Percentiles rank a stretch among this genome's conserved stretches.
These are phyloP conservation scores for Galerucella pusilla DNA, from an alignment of 2,888 invertebrate species.

Conservation along the genomic window DNA sequence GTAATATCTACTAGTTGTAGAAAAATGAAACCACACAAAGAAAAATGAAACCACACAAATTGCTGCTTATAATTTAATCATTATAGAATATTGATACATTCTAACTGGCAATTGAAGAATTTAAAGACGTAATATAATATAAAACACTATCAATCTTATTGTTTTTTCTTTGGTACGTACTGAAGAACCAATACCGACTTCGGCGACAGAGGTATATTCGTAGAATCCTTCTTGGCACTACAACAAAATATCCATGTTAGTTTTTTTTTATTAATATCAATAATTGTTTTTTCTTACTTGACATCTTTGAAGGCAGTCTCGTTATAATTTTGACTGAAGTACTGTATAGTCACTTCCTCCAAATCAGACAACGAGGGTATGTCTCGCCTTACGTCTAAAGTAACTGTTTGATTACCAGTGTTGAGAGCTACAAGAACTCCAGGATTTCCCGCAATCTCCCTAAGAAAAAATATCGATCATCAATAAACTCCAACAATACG, in stretches of 20 bases:
- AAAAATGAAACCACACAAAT: not conserved
- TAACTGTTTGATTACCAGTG: conserved; percentile 66
- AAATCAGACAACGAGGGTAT: conserved; percentile 67
- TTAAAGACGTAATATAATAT: not conserved
- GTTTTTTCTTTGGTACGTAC: conserved; percentile 72
- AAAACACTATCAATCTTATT: conserved; percentile 27
- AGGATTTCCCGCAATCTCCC: conserved; percentile 79
- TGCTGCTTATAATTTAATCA: conserved; percentile 15
- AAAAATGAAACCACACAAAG: not conserved
- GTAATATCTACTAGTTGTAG: not conserved
- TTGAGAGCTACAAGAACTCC: conserved; percentile 81
- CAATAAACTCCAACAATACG: conserved; percentile 18
- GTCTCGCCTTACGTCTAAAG: conserved; percentile 67
- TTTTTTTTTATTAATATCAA: not conserved
- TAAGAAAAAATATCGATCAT: conserved; percentile 55
- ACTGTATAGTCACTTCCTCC: conserved; percentile 71
- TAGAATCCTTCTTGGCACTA: conserved; percentile 71
- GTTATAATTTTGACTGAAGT: conserved; percentile 69
- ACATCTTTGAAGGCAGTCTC: conserved; percentile 62
- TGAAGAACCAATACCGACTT: conserved; percentile 75
- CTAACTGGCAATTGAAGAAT: not conserved
- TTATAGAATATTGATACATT: not conserved
- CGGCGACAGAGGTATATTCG: conserved; percentile 70
- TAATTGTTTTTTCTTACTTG: conserved; percentile 59
- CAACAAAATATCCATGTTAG: conserved; percentile 54